Evolutionary conservation across 2,888 invertebrate species (phyloP).

Genomic region (Oscheius sp.): DNA sequence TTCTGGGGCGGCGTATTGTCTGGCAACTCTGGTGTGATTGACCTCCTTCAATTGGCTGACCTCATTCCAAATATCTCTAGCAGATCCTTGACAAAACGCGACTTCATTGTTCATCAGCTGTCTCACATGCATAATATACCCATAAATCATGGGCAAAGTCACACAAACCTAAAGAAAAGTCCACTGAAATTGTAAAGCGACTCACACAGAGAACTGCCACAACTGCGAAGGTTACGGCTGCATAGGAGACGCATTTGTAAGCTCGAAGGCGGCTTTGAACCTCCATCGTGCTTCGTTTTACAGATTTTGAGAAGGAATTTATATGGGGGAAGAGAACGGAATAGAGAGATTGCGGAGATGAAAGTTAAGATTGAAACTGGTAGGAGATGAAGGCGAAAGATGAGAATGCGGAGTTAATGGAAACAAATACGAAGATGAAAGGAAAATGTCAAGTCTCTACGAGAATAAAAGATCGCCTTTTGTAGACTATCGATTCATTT

Average conservation of each 20-base stretch:
- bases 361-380: too few relatives aligned
- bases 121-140: slow-evolving; percentile 12
- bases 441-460: too few relatives aligned
- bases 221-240: slow-evolving; percentile 24
- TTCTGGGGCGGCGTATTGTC: slow-evolving; percentile 29
- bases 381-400: too few relatives aligned
- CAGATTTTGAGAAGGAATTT: neutral
- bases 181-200: neutral
- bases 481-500: too few relatives aligned
- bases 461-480: too few relatives aligned
- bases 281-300: slow-evolving; percentile 9
- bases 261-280: slow-evolving; percentile 18
- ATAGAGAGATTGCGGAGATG: slow-evolving; percentile 12
- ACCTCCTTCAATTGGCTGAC: slow-evolving; percentile 44
- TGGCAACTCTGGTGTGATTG: slow-evolving; percentile 34
- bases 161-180: slow-evolving; percentile 9
- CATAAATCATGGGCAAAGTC: slow-evolving; percentile 25
- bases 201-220: slow-evolving; percentile 25
- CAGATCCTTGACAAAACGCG: slow-evolving; percentile 34
- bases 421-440: too few relatives aligned
- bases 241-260: slow-evolving; percentile 28
- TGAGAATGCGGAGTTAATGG: too few relatives aligned
- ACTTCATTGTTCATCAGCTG: slow-evolving; percentile 13
- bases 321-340: neutral
- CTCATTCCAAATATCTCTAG: slow-evolving; percentile 57